These are phyloP conservation scores for Ceriagrion tenellum DNA, from an alignment of 2,888 invertebrate genomes.

Conservation along the genomic window DNA sequence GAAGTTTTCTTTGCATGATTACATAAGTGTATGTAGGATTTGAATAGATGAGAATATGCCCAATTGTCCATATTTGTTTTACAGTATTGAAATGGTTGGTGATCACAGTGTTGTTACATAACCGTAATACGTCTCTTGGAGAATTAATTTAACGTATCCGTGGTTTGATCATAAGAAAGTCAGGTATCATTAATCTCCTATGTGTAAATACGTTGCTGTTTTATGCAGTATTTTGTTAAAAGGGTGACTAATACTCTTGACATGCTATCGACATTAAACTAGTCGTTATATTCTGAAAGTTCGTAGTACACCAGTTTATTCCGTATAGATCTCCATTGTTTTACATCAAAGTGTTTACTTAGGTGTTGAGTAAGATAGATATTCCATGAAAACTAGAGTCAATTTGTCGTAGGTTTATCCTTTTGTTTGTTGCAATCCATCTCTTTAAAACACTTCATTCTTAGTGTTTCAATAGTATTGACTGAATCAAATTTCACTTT, in stretches of 20 bases:
- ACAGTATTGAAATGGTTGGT: not conserved
- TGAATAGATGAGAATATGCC: too few relatives aligned
- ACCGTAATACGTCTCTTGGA: not conserved
- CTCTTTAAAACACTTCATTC: not conserved
- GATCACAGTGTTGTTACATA: not conserved
- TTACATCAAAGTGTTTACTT: too few relatives aligned
- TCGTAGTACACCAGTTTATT: too few relatives aligned
- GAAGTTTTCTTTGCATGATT: too few relatives aligned
- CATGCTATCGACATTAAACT: not conserved
- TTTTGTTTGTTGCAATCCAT: too few relatives aligned
- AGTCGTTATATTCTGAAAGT: not conserved
- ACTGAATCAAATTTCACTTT: constrained; percentile 40
- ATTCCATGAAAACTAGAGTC: not conserved
- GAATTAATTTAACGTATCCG: not conserved
- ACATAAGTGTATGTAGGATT: too few relatives aligned
- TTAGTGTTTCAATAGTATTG: not conserved
- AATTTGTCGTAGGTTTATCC: too few relatives aligned
- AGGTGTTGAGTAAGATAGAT: not conserved
- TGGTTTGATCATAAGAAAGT: not conserved
- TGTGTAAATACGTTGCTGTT: too few relatives aligned
- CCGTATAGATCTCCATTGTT: too few relatives aligned
- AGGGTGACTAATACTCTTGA: not conserved
- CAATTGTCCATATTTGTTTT: too few relatives aligned
- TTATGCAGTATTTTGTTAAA: too few relatives aligned
- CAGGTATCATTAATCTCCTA: too few relatives aligned